Conservation (phyloP, 2,888 invertebrate genomes). For the Eupithecia subumbrata region DNA sequence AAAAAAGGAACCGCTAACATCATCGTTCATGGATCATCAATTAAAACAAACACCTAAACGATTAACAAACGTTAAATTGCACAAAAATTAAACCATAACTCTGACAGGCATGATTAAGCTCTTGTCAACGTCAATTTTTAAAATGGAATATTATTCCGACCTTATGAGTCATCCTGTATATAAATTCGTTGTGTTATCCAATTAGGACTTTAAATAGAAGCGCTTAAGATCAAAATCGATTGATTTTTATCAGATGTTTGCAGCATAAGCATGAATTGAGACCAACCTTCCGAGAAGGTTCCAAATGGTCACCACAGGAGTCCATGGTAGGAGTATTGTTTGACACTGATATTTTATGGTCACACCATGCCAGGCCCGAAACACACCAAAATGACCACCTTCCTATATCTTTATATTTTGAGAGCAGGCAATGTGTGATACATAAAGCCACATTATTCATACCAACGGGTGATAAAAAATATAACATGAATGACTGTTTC, state of each 20-base stretch:
- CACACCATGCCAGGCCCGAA: constrained; percentile 48
- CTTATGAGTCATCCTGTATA: constrained; percentile 55
- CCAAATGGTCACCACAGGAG: constrained; percentile 64
- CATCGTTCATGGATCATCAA: constrained; percentile 16
- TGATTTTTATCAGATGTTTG: constrained; percentile 1
- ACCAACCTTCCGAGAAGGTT: constrained; percentile 63
- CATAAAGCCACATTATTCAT: not conserved
- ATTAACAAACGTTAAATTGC: constrained; percentile 24
- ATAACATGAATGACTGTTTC: not conserved
- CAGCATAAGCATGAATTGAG: constrained; percentile 28
- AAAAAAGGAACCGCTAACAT: constrained; percentile 16
- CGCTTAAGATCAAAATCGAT: constrained; percentile 16
- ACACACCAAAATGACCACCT: constrained; percentile 34
- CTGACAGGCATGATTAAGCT: constrained; percentile 41
- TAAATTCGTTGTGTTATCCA: constrained; percentile 10
- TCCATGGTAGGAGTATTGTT: constrained; percentile 50
- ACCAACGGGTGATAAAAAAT: not conserved
- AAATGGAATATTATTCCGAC: constrained; percentile 11
- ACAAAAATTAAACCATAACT: constrained; percentile 41
- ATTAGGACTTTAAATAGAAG: constrained; percentile 17
- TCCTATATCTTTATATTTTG: constrained; percentile 39
- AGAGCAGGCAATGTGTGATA: not conserved
- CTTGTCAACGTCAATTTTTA: constrained; percentile 34
- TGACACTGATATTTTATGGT: constrained; percentile 55
- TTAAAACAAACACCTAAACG: constrained; percentile 30